phyloP scores from a whole-genome alignment of 2,888 invertebrate genomes.

The Cinara cedri region DNA sequence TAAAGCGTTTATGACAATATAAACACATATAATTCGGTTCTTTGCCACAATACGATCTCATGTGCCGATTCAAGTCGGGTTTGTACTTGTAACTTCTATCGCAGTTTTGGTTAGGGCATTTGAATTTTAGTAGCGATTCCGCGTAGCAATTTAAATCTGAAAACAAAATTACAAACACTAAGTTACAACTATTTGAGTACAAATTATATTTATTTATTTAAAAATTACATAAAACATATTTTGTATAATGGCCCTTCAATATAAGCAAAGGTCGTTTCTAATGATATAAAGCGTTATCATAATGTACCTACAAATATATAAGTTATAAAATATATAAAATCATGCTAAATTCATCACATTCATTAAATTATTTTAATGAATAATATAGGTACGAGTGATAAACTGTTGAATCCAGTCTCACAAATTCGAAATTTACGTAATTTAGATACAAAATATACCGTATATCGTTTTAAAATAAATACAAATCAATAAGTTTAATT shows the following conservation, averaged over 20 bases:
- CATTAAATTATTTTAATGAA: too few relatives aligned
- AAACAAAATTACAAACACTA: neutral
- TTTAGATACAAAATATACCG: too few relatives aligned
- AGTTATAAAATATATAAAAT: conserved; percentile 1
- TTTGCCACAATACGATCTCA: conserved; percentile 54
- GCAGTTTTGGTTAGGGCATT: conserved; percentile 51
- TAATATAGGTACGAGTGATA: too few relatives aligned
- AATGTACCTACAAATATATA: neutral
- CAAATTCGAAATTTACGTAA: too few relatives aligned
- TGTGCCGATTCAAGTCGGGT: conserved; percentile 50
- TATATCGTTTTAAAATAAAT: too few relatives aligned
- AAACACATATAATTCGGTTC: conserved; percentile 45
- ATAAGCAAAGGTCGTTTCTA: conserved; percentile 1
- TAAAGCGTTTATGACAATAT: conserved; percentile 34
- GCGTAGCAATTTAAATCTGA: neutral
- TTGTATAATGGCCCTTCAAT: neutral
- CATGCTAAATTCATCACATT: neutral
- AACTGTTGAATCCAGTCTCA: too few relatives aligned
- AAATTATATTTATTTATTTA: too few relatives aligned
- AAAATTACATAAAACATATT: too few relatives aligned
- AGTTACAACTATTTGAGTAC: too few relatives aligned
- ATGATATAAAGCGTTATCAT: neutral
- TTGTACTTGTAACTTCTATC: conserved; percentile 53
- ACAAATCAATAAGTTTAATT: too few relatives aligned
- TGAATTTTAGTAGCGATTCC: conserved; percentile 15